phyloP scores from a whole-genome alignment of 2,888 invertebrate genomes.

The Eristalinus sepulchralis region DNA sequence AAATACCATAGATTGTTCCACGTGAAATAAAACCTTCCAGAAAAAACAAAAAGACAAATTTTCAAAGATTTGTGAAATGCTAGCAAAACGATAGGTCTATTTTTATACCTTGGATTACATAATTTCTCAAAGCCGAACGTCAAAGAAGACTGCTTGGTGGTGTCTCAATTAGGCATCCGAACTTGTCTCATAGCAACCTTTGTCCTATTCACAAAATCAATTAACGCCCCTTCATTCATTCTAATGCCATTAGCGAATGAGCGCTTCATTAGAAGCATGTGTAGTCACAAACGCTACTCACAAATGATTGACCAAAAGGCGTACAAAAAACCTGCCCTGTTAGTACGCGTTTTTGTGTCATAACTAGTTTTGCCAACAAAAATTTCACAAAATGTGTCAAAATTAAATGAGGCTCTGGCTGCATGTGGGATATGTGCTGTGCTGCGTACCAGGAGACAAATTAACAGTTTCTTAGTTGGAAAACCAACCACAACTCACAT shows the following conservation, averaged over 20 bases:
- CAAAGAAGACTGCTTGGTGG: background rate
- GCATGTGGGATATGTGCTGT: background rate
- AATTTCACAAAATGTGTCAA: background rate
- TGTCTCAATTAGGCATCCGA: background rate
- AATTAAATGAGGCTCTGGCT: background rate
- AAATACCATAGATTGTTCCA: background rate
- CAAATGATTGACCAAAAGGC: background rate
- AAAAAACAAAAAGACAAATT: too few relatives aligned
- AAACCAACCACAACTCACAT: background rate
- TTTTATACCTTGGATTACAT: background rate
- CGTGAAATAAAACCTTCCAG: background rate
- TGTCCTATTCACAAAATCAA: background rate
- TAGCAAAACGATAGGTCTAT: background rate
- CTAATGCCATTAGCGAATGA: conserved; percentile 9
- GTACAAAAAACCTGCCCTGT: background rate
- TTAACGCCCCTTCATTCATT: conserved; percentile 21
- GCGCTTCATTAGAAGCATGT: background rate
- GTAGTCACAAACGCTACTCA: background rate
- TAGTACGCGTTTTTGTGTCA: background rate
- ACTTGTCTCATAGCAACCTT: background rate
- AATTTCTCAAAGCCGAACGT: background rate
- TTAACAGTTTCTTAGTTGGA: background rate
- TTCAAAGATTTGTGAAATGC: background rate
- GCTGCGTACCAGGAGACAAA: background rate
- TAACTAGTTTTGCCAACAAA: background rate